Conservation (phyloP, 2,888 invertebrate genomes). For the Acronicta alni region DNA sequence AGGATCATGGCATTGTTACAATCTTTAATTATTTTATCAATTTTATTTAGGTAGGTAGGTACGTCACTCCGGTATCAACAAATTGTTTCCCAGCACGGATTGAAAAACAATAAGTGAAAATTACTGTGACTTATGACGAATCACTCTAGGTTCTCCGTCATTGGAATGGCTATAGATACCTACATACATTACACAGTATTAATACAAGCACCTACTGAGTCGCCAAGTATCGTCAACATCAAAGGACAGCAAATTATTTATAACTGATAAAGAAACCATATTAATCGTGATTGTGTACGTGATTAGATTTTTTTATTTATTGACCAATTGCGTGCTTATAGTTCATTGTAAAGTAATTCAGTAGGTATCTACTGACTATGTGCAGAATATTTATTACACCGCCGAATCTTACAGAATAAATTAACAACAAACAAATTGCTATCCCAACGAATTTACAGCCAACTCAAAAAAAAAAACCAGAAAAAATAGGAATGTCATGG, state of each 20-base stretch:
- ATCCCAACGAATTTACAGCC: too few species aligned
- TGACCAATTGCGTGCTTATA: slow-evolving; percentile 11
- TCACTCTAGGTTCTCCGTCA: background rate
- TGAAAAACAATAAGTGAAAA: background rate
- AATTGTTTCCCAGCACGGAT: background rate
- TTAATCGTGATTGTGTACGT: slow-evolving; percentile 19
- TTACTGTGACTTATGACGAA: slow-evolving; percentile 6
- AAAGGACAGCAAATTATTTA: slow-evolving; percentile 11
- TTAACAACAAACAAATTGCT: too few species aligned
- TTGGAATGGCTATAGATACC: background rate
- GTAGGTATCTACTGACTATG: background rate
- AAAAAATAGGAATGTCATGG: too few species aligned
- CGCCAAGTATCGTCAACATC: slow-evolving; percentile 7
- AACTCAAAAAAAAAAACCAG: too few species aligned
- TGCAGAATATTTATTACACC: too few species aligned
- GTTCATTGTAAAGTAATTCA: slow-evolving; percentile 8
- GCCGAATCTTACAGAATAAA: too few species aligned
- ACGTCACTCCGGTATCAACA: too few species aligned
- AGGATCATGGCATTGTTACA: background rate
- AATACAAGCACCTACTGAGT: background rate
- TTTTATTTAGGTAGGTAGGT: too few species aligned
- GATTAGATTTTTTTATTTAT: slow-evolving; percentile 14
- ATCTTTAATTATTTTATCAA: too few species aligned
- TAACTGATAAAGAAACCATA: slow-evolving; percentile 16
- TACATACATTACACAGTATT: background rate